phyloP scores from a whole-genome alignment of 2,888 invertebrate genomes.

The Laothoe populi region DNA sequence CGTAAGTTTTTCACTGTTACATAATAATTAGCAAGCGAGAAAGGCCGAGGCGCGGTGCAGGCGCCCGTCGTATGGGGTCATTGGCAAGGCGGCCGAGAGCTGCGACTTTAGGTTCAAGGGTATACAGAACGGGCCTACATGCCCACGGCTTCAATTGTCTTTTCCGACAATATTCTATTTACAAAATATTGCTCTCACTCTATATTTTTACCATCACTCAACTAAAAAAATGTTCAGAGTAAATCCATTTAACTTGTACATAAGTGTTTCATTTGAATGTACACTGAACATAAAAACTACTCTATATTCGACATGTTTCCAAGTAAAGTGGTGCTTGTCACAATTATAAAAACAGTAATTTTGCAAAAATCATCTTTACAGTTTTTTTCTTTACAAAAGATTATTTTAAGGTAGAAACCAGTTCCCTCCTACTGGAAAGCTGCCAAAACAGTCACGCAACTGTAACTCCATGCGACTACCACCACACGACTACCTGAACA shows the following conservation, averaged over 20 bases:
- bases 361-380: slow-evolving; percentile 21
- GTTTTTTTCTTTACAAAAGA: slow-evolving; percentile 25
- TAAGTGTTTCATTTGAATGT: slow-evolving; percentile 17
- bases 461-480: not conserved
- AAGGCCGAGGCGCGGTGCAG: slow-evolving; percentile 60
- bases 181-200: not conserved
- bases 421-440: slow-evolving; percentile 27
- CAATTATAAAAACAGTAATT: slow-evolving; percentile 8
- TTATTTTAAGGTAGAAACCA: slow-evolving; percentile 15
- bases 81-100: slow-evolving; percentile 85
- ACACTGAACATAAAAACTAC: slow-evolving; percentile 29
- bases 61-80: slow-evolving; percentile 84
- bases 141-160: slow-evolving; percentile 47
- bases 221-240: not conserved
- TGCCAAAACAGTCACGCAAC: slow-evolving; percentile 18
- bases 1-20: slow-evolving; percentile 73
- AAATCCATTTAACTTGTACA: not conserved
- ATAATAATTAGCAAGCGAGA: slow-evolving; percentile 78
- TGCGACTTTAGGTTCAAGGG: slow-evolving; percentile 85
- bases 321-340: slow-evolving; percentile 8
- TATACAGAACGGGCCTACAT: slow-evolving; percentile 75
- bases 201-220: not conserved
- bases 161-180: not conserved
- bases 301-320: slow-evolving; percentile 24
- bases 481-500: not conserved